Conservation (phyloP, 2,888 invertebrate genomes). For the Eustalomyia histrio region DNA sequence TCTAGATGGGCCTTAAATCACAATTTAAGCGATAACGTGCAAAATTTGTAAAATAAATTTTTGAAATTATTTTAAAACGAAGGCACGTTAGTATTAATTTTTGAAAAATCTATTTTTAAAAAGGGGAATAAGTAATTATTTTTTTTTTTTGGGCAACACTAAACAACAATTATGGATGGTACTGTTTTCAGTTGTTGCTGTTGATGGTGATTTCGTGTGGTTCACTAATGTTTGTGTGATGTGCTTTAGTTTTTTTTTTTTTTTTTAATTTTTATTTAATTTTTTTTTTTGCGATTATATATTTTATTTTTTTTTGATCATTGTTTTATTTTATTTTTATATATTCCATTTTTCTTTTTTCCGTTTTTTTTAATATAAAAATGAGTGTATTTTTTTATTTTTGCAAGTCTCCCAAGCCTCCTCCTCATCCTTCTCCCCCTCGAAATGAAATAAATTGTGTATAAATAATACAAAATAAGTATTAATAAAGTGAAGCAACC, state of each 20-base stretch:
- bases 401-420: background rate
- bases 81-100: no score
- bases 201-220: background rate
- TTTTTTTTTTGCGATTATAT: background rate
- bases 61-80: no score
- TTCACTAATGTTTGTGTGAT: background rate
- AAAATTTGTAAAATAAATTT: no score
- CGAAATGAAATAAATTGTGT: conserved; percentile 48
- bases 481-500: conserved; percentile 67
- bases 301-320: background rate
- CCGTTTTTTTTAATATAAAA: background rate
- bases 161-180: background rate
- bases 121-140: no score
- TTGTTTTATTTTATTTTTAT: background rate
- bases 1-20: no score
- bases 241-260: background rate
- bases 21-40: no score
- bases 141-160: conserved; percentile 1
- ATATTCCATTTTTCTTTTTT: background rate
- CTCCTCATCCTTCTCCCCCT: background rate
- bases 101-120: no score
- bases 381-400: background rate
- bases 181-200: background rate
- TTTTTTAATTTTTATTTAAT: background rate
- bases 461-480: conserved; percentile 47